These are phyloP conservation scores for Sciurus niger DNA, from an alignment of 2,113 vertebrate genomes.

Conservation along the genomic window DNA sequence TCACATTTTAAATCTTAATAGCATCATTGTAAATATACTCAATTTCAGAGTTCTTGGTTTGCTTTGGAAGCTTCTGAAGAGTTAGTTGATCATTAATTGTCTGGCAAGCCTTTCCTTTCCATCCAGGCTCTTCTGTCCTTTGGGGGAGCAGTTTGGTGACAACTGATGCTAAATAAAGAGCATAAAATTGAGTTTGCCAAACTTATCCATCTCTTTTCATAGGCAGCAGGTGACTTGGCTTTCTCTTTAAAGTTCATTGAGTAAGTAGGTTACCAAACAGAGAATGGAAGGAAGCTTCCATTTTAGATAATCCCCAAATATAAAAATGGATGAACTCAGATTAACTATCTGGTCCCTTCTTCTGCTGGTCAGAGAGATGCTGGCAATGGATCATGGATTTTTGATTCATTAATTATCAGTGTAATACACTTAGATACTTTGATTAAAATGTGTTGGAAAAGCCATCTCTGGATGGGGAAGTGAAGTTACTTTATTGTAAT, in stretches of 20 bases:
- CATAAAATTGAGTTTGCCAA: neutral
- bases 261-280: neutral
- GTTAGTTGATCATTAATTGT: neutral
- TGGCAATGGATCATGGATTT: neutral
- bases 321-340: neutral
- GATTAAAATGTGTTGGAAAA: constrained; percentile 26
- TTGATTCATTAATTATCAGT: neutral
- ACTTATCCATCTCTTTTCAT: neutral
- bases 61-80: constrained; percentile 25
- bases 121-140: neutral
- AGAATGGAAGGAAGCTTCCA: neutral
- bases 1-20: neutral
- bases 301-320: neutral
- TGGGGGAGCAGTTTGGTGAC: neutral
- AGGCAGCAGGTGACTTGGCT: neutral
- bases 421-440: neutral
- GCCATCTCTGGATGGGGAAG: constrained; percentile 30
- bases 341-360: neutral
- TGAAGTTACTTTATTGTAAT: constrained; percentile 76
- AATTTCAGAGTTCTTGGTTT: neutral
- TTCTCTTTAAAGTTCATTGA: neutral
- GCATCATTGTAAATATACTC: neutral
- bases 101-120: neutral
- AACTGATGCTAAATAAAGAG: neutral
- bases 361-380: neutral